Base-by-base conservation (phyloP, 2,888 invertebrate species). In the Leptinotarsa rubiginosa region DNA sequence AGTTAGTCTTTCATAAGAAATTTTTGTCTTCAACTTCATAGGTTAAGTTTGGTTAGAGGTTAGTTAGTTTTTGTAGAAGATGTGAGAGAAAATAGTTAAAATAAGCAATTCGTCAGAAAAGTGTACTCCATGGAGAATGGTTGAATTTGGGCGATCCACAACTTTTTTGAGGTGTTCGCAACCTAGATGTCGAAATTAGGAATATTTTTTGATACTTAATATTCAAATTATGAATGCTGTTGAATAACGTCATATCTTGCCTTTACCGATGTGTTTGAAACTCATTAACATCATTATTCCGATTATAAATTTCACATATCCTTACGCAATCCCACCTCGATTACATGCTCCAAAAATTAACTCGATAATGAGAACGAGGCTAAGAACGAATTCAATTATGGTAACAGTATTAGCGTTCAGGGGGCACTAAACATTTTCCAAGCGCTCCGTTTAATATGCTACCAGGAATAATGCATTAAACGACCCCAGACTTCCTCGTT, bases 381-480 rank as follows among this genome's bases (percentile, higher is more conserved):
- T 56, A 56, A 22, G 56, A 56, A 56, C 56, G 56, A 56, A 56
- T 56, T 56, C 56, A 56, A 56, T 56, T 56, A 56, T 56, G 56
- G 56, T 56, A 56, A 56, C 56, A 56, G 15, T 56, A 56, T 56
- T 56, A 56, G 22, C 20, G 56, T 56, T 56, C 56, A 22, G 22
- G 56, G 56, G 56, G 22, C 13, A 56, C 56, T 22, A 56, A 56
- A 56, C 56, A 56, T 56, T 56, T 56, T 22, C 22, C 56, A 56
- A 56, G 56, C 22, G 56, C 56, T 22, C 22, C 56, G 3, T 56
- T 56, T 56, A 56, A 56, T 50, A n/a, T 50, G 22, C 22, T 56
- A 56, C 56, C 56, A 56, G 56, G 56, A 56, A 56, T 56, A 56
- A 56, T 56, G 56, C 56, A 56, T 56, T 56, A 56, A 56, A 22